These are phyloP conservation scores for Cataglyphis livida DNA, from an alignment of 2,888 invertebrate genomes.

Conservation along the genomic window DNA sequence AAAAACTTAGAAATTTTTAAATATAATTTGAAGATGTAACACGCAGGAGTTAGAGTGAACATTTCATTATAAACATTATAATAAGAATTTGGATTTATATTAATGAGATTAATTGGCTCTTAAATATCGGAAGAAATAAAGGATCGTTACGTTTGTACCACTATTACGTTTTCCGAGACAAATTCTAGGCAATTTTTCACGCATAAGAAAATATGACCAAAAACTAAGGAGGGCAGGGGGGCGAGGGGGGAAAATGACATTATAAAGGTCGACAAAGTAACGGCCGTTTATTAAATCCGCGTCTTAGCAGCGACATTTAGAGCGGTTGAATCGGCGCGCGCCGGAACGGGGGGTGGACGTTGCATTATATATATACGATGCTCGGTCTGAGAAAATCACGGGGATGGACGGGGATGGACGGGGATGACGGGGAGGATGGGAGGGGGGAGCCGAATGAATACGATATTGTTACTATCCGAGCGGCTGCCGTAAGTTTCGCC, in stretches of 20 bases:
- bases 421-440: background rate
- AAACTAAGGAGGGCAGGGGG: background rate
- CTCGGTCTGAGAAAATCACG: constrained; percentile 45
- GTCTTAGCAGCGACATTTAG: constrained; percentile 53
- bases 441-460: constrained; percentile 73
- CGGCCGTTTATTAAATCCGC: constrained; percentile 73
- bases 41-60: background rate
- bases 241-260: constrained; percentile 37
- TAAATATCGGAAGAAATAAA: background rate
- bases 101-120: background rate
- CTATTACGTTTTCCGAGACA: background rate
- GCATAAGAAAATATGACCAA: constrained; percentile 37
- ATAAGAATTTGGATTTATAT: background rate
- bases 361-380: constrained; percentile 76
- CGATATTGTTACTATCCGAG: constrained; percentile 75
- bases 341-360: constrained; percentile 51
- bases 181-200: background rate
- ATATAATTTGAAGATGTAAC: background rate
- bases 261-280: constrained; percentile 61
- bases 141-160: background rate
- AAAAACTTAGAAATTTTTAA: background rate
- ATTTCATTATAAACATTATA: background rate
- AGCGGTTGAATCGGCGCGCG: constrained; percentile 27
- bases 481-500: constrained; percentile 66
- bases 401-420: constrained; percentile 20